Percentiles rank a stretch among this genome's conserved stretches.
Evolutionary conservation across 2,797 vertebrate species (phyloP).

Genomic region (Amphiprion clarkii): DNA sequence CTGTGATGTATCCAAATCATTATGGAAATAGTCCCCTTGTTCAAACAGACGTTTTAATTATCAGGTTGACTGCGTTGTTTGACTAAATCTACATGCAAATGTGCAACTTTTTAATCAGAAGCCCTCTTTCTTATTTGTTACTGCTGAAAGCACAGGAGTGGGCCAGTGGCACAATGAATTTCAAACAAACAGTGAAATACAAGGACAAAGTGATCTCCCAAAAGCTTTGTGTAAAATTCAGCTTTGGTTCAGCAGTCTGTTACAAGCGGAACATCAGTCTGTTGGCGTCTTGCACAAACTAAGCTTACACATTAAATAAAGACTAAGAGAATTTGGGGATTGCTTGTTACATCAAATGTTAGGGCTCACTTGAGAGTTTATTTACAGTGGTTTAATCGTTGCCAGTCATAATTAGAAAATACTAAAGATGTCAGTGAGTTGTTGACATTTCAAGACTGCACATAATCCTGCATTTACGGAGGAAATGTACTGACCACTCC

Average conservation of each 20-base stretch:
- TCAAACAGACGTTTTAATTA: conserved; percentile 17
- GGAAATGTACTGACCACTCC: conserved; percentile 89
- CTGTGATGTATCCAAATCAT: background rate
- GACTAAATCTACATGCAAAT: conserved; percentile 62
- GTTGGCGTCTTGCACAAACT: background rate
- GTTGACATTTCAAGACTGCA: background rate
- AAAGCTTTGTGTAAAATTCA: background rate
- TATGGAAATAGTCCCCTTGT: background rate
- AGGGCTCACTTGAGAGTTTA: no score
- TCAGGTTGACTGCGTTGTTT: conserved; percentile 13
- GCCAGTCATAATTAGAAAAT: background rate
- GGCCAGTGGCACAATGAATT: conserved; percentile 4
- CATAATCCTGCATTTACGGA: background rate
- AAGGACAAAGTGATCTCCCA: background rate
- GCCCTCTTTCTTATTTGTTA: conserved; percentile 18
- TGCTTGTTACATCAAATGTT: no score
- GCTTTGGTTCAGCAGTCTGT: background rate
- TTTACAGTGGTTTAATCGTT: background rate
- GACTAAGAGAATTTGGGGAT: no score
- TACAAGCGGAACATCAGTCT: background rate
- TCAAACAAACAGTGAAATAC: conserved; percentile 16
- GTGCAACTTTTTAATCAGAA: conserved; percentile 25
- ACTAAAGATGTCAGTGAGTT: background rate
- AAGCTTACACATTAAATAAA: background rate
- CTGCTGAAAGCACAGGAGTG: conserved; percentile 7